These are phyloP conservation scores for Hippocampus kuda DNA, from an alignment of 2,797 vertebrate species.

Conservation along the genomic window DNA sequence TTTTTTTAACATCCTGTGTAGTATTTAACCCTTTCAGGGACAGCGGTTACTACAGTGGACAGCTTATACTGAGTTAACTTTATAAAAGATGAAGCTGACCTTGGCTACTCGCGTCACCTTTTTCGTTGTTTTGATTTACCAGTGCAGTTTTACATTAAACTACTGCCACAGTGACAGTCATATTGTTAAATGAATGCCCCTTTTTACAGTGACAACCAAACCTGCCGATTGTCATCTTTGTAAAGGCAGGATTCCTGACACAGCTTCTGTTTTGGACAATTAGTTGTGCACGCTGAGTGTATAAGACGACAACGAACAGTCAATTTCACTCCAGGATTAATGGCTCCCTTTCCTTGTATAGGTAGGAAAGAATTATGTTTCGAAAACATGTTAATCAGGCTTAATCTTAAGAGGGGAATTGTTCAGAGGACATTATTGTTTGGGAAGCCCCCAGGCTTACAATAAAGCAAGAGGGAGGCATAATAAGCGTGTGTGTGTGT, in stretches of 20 bases:
- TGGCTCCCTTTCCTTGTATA: not conserved
- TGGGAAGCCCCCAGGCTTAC: constrained; percentile 43
- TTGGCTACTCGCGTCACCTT: no score
- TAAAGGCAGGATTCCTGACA: no score
- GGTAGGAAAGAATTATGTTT: not conserved
- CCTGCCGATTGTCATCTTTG: no score
- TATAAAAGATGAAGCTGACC: no score
- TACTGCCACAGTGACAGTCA: not conserved
- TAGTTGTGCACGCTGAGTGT: not conserved
- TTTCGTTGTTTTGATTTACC: no score
- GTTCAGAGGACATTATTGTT: constrained; percentile 37
- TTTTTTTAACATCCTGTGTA: no score
- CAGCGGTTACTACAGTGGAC: no score
- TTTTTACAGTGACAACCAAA: no score
- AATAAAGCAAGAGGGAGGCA: constrained; percentile 39
- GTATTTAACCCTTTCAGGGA: no score
- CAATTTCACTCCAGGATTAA: not conserved
- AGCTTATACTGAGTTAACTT: no score
- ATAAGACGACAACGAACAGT: not conserved
- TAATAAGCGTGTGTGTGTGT: constrained; percentile 22
- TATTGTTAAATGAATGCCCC: not conserved
- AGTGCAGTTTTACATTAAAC: not conserved
- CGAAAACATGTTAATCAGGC: not conserved
- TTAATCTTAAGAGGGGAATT: not conserved
- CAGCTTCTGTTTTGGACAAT: not conserved